Evolutionary conservation across 2,113 vertebrate species (phyloP).

Genomic region (Calcarius ornatus): DNA sequence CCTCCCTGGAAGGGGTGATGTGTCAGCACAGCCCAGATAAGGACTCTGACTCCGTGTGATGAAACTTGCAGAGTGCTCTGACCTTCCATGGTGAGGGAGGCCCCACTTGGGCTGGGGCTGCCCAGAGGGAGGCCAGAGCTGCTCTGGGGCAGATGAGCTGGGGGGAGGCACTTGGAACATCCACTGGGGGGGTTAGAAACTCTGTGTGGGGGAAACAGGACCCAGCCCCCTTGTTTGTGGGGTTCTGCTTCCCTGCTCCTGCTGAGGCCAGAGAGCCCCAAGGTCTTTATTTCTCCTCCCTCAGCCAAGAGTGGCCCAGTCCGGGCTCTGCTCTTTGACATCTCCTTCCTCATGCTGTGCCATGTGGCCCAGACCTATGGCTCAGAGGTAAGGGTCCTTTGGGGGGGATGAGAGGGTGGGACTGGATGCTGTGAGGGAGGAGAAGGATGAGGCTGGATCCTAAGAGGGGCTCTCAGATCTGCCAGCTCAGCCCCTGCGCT

Average conservation of each 20-base stretch:
- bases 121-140: not conserved
- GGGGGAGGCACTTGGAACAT: not conserved
- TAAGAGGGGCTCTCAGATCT: not conserved
- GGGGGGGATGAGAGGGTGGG: not conserved
- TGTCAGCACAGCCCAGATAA: conserved; percentile 72
- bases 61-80: conserved; percentile 54
- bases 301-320: conserved; percentile 90
- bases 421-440: not conserved
- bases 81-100: conserved; percentile 50
- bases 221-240: rapidly evolving
- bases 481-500: not conserved
- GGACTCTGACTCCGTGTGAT: conserved; percentile 74
- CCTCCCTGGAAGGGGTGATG: conserved; percentile 76
- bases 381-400: conserved; percentile 80
- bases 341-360: conserved; percentile 98
- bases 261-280: not conserved
- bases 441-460: not conserved
- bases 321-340: conserved; percentile 93
- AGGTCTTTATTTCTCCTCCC: not conserved
- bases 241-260: not conserved
- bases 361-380: conserved; percentile 98
- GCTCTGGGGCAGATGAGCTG: not conserved
- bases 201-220: not conserved
- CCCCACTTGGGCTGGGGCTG: not conserved
- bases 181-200: not conserved